A percentile compares a stretch with the other conserved stretches of the same genome.
Evolutionary conservation across 2,797 vertebrate genomes (phyloP).

Genomic region (Astyanax mexicanus): DNA sequence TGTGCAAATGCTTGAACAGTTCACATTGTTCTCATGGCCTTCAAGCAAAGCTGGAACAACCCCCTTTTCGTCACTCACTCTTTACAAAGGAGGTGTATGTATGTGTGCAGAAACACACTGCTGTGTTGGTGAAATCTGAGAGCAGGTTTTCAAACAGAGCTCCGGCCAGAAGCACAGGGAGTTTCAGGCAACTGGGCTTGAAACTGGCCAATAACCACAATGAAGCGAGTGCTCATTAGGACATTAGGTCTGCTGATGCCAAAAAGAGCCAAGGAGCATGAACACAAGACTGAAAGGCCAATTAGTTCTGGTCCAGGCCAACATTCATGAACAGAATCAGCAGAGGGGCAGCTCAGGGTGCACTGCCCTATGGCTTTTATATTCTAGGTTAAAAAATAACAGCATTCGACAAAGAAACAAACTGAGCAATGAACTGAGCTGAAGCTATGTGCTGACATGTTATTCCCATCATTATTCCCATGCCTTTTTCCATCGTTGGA

Average conservation of each 20-base stretch:
- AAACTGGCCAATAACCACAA: constrained; percentile 43
- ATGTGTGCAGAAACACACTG: constrained; percentile 5
- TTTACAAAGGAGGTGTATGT: constrained; percentile 16
- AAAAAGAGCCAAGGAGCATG: constrained; percentile 33
- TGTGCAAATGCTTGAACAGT: not conserved
- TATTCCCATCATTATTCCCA: too few species aligned
- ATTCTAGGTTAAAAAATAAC: constrained; percentile 13
- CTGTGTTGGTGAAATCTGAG: constrained; percentile 52
- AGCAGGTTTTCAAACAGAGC: constrained; percentile 45
- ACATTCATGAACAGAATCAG: constrained; percentile 51
- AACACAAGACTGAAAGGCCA: constrained; percentile 52
- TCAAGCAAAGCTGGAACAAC: constrained; percentile 14
- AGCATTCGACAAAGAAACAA: not conserved
- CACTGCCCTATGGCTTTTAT: constrained; percentile 13
- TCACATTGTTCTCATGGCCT: not conserved
- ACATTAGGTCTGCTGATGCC: constrained; percentile 30
- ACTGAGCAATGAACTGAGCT: not conserved
- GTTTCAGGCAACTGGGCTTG: constrained; percentile 35
- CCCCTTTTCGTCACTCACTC: constrained; percentile 33
- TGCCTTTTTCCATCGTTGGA: too few species aligned
- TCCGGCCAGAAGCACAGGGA: constrained; percentile 35
- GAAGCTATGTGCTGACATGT: too few species aligned
- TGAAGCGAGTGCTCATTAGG: constrained; percentile 29
- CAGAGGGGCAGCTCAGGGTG: constrained; percentile 25
- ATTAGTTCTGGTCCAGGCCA: constrained; percentile 52